Conservation (phyloP, 2,113 vertebrate species). For the Macquaria ambigua region DNA sequence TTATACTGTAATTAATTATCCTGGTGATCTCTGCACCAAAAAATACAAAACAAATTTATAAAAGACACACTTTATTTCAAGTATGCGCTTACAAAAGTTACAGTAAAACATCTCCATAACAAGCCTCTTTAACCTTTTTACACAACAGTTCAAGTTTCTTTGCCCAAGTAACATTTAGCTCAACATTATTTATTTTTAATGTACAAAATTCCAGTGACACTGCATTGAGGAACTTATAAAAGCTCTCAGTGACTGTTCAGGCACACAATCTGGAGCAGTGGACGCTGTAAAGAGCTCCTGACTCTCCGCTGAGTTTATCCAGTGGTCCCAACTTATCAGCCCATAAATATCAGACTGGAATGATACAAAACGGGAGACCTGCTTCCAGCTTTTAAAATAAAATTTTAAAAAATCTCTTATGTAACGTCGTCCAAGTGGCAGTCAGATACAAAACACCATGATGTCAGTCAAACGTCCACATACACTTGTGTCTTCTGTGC, state of each 20-base stretch:
- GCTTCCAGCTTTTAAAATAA: conserved; percentile 49
- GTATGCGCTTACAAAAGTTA: conserved; percentile 79
- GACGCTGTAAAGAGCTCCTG: conserved; percentile 21
- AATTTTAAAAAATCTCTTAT: conserved; percentile 6
- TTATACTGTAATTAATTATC: background rate
- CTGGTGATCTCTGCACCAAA: background rate
- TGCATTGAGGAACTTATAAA: conserved; percentile 26
- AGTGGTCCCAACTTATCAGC: conserved; percentile 56
- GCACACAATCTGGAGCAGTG: conserved; percentile 38
- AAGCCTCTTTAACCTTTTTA: conserved; percentile 20
- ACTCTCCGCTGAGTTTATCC: conserved; percentile 28
- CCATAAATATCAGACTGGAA: conserved; percentile 66
- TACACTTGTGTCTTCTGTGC: conserved; percentile 40
- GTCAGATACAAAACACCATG: conserved; percentile 41
- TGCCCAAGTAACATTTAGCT: conserved; percentile 32
- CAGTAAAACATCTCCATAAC: conserved; percentile 56
- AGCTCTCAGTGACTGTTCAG: conserved; percentile 48
- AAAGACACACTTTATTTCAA: conserved; percentile 78
- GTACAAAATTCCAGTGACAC: conserved; percentile 59
- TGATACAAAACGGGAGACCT: conserved; percentile 52
- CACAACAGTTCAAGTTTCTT: conserved; percentile 42
- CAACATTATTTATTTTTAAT: conserved; percentile 10
- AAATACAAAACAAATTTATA: conserved; percentile 12
- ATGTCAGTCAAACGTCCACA: conserved; percentile 45
- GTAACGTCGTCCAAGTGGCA: conserved; percentile 42